These are phyloP conservation scores for Argya squamiceps DNA, from an alignment of 2,797 vertebrate species.

Conservation along the genomic window DNA sequence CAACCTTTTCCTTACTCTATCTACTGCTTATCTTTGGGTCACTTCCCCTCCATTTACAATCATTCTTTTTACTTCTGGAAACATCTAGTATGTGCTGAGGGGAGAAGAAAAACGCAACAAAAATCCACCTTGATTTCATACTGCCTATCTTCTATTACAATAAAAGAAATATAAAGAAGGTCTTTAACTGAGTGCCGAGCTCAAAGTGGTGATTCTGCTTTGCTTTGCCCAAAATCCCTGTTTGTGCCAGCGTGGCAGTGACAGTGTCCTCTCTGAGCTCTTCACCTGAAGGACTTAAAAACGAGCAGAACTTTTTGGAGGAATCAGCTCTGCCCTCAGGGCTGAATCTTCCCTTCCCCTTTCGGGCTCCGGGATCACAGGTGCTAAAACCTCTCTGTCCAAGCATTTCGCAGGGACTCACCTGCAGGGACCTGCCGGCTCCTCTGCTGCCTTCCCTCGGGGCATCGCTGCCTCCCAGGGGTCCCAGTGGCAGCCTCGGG, in stretches of 20 bases:
- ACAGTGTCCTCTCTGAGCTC: not conserved
- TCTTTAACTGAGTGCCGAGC: not conserved
- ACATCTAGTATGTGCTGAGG: rapidly evolving
- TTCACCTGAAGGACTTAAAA: not conserved
- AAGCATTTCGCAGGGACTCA: not conserved
- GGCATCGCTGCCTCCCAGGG: not conserved
- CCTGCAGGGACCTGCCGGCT: not conserved
- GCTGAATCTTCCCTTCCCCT: not conserved
- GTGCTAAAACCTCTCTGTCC: not conserved
- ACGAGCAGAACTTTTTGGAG: rapidly evolving
- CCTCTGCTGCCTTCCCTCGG: not conserved
- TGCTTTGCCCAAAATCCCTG: not conserved
- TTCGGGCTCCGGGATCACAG: rapidly evolving
- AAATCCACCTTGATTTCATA: not conserved
- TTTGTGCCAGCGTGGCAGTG: not conserved
- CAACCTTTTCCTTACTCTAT: not conserved
- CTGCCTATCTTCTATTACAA: not conserved
- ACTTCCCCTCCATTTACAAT: not conserved
- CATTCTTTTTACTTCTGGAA: not conserved
- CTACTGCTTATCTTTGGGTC: not conserved
- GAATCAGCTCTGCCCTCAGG: rapidly evolving
- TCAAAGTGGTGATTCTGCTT: not conserved
- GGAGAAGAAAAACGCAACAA: not conserved
- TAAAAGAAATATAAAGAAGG: not conserved
- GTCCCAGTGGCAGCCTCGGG: rapidly evolving